A percentile compares a stretch with the other conserved stretches of the same genome.
Evolutionary conservation across 2,113 vertebrate genomes (phyloP).

Genomic region (Pyxicephalus adspersus): DNA sequence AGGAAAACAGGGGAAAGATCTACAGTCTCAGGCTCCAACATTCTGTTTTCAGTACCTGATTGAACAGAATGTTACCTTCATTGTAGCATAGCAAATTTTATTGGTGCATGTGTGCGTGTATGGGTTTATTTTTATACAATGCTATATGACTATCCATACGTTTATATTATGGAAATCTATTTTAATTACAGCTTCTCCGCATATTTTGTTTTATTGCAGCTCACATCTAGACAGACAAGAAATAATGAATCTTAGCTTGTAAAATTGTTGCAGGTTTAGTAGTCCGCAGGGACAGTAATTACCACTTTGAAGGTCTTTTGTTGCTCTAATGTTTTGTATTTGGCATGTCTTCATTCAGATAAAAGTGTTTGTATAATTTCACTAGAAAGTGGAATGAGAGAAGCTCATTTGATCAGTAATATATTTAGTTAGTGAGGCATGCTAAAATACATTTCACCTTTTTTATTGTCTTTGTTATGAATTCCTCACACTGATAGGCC

Average conservation of each 20-base stretch:
- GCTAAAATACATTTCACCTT: constrained; percentile 53
- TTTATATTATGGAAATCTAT: background rate
- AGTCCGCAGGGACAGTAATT: constrained; percentile 20
- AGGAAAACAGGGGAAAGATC: too few relatives aligned
- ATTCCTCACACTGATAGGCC: constrained; percentile 41
- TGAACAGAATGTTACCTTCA: too few relatives aligned
- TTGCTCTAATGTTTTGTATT: constrained; percentile 27
- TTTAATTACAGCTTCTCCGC: background rate
- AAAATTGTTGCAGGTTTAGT: background rate
- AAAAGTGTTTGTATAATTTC: constrained; percentile 50
- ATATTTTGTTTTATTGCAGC: background rate
- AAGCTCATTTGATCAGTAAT: constrained; percentile 52
- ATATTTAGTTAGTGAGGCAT: constrained; percentile 54
- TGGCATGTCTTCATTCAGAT: constrained; percentile 27
- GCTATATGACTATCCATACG: too few relatives aligned
- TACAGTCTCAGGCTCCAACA: too few relatives aligned
- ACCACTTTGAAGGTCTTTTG: constrained; percentile 2
- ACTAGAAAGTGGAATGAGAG: constrained; percentile 43
- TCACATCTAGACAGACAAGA: background rate
- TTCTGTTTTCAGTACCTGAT: too few relatives aligned
- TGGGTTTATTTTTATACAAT: too few relatives aligned
- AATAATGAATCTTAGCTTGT: constrained; percentile 5
- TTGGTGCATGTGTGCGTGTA: too few relatives aligned
- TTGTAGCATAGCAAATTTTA: too few relatives aligned
- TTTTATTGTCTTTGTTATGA: constrained; percentile 49